Conservation (phyloP, 2,888 invertebrate species). For the Synergus gifuensis region DNA sequence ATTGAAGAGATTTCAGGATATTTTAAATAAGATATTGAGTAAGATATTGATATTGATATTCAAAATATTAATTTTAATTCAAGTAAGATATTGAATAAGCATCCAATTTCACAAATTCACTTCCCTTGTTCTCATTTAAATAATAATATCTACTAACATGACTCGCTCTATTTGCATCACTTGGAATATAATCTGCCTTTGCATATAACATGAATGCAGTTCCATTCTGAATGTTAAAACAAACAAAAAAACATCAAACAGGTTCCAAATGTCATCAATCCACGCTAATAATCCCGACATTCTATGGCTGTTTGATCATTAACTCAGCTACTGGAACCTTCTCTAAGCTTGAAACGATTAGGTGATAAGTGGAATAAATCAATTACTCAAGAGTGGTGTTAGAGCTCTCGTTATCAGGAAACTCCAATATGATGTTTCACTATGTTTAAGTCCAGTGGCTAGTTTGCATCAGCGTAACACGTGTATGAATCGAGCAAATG, state of each 20-base stretch:
- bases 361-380: constrained; percentile 49
- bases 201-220: neutral
- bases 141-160: neutral
- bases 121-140: neutral
- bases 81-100: too few species aligned
- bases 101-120: neutral
- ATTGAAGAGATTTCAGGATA: too few species aligned
- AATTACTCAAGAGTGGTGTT: constrained; percentile 34
- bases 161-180: neutral
- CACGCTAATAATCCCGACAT: neutral
- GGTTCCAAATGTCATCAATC: neutral
- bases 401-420: constrained; percentile 25
- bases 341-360: constrained; percentile 27
- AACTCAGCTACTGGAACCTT: neutral
- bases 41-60: too few species aligned
- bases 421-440: constrained; percentile 26
- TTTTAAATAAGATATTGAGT: too few species aligned
- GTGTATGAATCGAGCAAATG: neutral
- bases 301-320: neutral
- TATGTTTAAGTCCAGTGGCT: neutral
- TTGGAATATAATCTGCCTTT: neutral
- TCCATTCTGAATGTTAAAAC: neutral
- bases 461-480: constrained; percentile 23
- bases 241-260: neutral
- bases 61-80: too few species aligned